Evolutionary conservation across 53 echinoderm and acorn worm genomes (phyloP).

Genomic region (Arbacia lixula): DNA sequence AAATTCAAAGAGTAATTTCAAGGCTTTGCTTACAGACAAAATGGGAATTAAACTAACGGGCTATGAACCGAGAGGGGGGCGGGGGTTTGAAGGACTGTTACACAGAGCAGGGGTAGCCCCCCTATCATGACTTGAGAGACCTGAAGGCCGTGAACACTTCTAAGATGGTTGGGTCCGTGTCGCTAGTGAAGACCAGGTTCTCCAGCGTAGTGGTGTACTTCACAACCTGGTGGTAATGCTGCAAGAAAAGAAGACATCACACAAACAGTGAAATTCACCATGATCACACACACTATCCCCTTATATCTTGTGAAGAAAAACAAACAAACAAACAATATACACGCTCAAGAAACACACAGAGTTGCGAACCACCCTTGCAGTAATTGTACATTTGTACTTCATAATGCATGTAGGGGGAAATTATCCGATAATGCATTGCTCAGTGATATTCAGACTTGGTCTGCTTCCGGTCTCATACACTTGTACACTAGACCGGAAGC

Average conservation of each 20-base stretch:
- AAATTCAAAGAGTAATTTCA: too few relatives aligned
- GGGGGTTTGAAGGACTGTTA: too few relatives aligned
- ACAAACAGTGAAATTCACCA: not conserved
- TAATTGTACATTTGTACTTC: too few relatives aligned
- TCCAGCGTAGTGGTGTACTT: conserved; percentile 89
- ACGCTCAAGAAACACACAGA: not conserved
- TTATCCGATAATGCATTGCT: too few relatives aligned
- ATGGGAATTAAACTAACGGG: too few relatives aligned
- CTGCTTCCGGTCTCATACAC: too few relatives aligned
- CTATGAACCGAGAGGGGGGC: too few relatives aligned
- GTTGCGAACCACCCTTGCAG: not conserved
- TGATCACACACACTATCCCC: not conserved
- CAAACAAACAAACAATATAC: not conserved
- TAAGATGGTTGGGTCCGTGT: conserved; percentile 89
- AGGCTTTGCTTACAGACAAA: too few relatives aligned
- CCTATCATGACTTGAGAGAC: conserved; percentile 84
- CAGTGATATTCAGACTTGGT: too few relatives aligned
- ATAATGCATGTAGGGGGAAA: not conserved
- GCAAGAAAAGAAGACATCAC: conserved; percentile 32
- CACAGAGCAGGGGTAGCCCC: too few relatives aligned
- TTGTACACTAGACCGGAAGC: too few relatives aligned
- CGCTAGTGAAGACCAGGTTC: conserved; percentile 84
- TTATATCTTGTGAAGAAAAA: not conserved
- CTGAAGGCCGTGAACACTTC: conserved; percentile 87
- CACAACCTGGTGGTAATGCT: conserved; percentile 89